Conservation (phyloP, 35 echinoderm and acorn worm species). For the Eucidaris tribuloides region DNA sequence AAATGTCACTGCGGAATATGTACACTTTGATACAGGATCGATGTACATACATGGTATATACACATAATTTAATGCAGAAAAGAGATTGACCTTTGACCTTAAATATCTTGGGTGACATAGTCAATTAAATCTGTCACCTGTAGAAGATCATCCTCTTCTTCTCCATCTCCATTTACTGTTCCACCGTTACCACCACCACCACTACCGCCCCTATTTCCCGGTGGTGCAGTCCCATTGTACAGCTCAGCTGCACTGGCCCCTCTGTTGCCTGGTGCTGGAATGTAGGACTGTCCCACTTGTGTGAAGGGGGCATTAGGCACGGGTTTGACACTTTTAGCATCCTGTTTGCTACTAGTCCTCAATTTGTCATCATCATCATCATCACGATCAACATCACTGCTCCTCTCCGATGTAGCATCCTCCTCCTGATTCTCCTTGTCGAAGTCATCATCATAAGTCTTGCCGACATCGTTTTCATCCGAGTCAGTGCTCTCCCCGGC, state of each 20-base stretch:
- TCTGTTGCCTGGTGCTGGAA: constrained; percentile 11
- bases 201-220: not conserved
- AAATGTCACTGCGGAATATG: too few relatives aligned
- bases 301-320: not conserved
- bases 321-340: not conserved
- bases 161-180: constrained; percentile 33
- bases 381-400: not conserved
- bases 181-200: not conserved
- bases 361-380: constrained; percentile 12
- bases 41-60: too few relatives aligned
- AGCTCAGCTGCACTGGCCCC: not conserved
- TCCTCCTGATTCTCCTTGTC: constrained; percentile 39
- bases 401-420: not conserved
- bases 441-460: constrained; percentile 16
- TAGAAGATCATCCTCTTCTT: constrained; percentile 64
- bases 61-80: too few relatives aligned
- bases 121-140: constrained; percentile 76
- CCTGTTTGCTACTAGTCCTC: constrained; percentile 12
- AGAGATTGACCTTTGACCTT: not conserved
- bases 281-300: constrained; percentile 5
- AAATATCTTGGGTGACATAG: constrained; percentile 66
- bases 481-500: constrained; percentile 47
- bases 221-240: not conserved
- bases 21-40: too few relatives aligned
- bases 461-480: not conserved